These are phyloP conservation scores for Cossypha polioptera DNA, from an alignment of 2,797 vertebrate species.

Conservation along the genomic window DNA sequence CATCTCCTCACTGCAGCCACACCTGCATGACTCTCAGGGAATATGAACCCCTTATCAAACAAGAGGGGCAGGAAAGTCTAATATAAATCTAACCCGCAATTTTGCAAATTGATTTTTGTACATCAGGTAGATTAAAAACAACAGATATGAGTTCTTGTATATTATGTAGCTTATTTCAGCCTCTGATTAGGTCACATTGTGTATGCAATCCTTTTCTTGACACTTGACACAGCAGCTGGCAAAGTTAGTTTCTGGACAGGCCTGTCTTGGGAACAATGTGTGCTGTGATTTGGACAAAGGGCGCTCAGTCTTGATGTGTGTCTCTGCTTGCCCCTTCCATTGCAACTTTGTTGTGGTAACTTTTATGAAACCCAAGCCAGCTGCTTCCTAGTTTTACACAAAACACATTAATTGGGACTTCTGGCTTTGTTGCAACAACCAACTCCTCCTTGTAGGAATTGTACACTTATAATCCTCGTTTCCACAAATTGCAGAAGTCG, in stretches of 20 bases:
- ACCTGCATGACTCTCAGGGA: neutral
- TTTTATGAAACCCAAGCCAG: constrained; percentile 15
- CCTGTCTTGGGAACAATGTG: neutral
- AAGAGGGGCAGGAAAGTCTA: neutral
- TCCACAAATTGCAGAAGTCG: neutral
- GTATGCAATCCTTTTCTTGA: neutral
- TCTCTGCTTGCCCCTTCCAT: constrained; percentile 49
- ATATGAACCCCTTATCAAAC: neutral
- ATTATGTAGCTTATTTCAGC: neutral
- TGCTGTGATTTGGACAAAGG: neutral
- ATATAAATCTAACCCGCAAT: neutral
- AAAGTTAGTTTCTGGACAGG: neutral
- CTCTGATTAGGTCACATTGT: neutral
- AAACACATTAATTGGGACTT: constrained; percentile 2
- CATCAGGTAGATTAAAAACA: neutral
- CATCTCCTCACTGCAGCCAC: neutral
- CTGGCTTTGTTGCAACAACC: neutral
- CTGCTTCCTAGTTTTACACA: constrained; percentile 46
- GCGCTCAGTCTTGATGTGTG: neutral
- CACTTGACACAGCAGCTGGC: constrained; percentile 27
- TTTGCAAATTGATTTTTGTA: neutral
- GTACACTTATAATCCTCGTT: neutral
- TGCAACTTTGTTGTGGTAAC: constrained; percentile 55
- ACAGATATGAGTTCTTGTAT: neutral
- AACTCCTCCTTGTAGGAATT: neutral